Conservation (phyloP, 2,888 invertebrate species). For the Sabatieria punctata region DNA sequence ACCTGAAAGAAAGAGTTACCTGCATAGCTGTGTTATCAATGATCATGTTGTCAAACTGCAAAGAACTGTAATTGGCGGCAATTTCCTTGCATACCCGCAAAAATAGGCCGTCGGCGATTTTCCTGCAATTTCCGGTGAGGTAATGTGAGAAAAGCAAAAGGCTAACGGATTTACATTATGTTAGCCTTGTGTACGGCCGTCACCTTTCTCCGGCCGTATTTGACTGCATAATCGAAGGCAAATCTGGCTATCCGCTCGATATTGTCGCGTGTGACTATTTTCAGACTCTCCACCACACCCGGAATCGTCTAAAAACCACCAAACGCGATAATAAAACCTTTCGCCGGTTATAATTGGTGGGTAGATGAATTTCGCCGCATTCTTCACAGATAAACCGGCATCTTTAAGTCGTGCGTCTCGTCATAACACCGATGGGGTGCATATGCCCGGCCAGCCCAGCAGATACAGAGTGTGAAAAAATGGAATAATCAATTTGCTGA, state of each 20-base stretch:
- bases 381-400: too few relatives aligned
- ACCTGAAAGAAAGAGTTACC: too few relatives aligned
- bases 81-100: slow-evolving; percentile 65
- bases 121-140: slow-evolving; percentile 45
- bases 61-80: slow-evolving; percentile 73
- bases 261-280: slow-evolving; percentile 68
- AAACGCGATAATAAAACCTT: slow-evolving; percentile 4
- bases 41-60: slow-evolving; percentile 65
- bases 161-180: slow-evolving; percentile 51
- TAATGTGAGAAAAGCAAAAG: not conserved
- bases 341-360: not conserved
- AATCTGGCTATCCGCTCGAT: slow-evolving; percentile 77
- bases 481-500: too few relatives aligned
- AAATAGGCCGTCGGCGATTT: slow-evolving; percentile 90
- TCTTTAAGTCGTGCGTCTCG: too few relatives aligned
- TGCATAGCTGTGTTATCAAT: slow-evolving; percentile 98
- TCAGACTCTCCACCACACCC: slow-evolving; percentile 90
- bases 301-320: slow-evolving; percentile 46
- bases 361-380: too few relatives aligned
- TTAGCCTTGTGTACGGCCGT: slow-evolving; percentile 97
- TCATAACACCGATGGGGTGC: too few relatives aligned
- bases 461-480: too few relatives aligned
- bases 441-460: too few relatives aligned
- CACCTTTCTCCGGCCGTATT: slow-evolving; percentile 69
- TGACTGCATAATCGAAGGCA: slow-evolving; percentile 79